Conservation (phyloP, 35 echinoderm and acorn worm genomes). For the Holothuria glaberrima region DNA sequence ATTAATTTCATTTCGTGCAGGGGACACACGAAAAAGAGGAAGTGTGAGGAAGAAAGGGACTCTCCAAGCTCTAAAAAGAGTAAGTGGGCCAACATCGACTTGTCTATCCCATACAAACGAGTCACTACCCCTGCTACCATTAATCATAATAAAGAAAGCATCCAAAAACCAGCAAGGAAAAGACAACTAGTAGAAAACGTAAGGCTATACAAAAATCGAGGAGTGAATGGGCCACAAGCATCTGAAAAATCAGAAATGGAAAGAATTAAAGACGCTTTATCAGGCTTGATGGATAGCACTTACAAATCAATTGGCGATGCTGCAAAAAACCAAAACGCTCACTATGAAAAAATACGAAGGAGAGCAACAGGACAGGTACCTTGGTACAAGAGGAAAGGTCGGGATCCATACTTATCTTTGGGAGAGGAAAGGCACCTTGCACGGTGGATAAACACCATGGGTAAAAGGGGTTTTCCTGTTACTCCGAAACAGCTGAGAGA, state of each 20-base stretch:
- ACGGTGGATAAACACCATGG: not conserved
- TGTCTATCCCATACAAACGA: not conserved
- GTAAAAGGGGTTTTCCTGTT: not conserved
- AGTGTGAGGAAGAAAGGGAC: not conserved
- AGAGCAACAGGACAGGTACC: not conserved
- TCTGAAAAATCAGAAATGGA: not conserved
- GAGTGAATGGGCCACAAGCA: too few species aligned
- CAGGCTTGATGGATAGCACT: not conserved
- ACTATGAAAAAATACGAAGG: conserved; percentile 1
- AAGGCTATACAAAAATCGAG: too few species aligned
- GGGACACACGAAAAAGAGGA: not conserved
- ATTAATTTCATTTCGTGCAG: not conserved
- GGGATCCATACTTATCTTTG: not conserved
- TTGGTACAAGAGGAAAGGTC: conserved; percentile 10
- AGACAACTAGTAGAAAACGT: not conserved
- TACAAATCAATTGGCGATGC: not conserved
- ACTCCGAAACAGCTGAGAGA: conserved; percentile 10
- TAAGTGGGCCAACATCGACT: not conserved
- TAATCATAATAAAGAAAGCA: too few species aligned
- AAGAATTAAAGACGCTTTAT: not conserved
- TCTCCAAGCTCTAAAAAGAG: not conserved
- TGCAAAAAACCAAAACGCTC: not conserved
- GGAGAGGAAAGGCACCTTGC: conserved; percentile 4
- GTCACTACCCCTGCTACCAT: not conserved
- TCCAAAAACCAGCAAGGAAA: not conserved